phyloP scores from a whole-genome alignment of 2,797 vertebrate species.

The Pantherophis alleghaniensis region DNA sequence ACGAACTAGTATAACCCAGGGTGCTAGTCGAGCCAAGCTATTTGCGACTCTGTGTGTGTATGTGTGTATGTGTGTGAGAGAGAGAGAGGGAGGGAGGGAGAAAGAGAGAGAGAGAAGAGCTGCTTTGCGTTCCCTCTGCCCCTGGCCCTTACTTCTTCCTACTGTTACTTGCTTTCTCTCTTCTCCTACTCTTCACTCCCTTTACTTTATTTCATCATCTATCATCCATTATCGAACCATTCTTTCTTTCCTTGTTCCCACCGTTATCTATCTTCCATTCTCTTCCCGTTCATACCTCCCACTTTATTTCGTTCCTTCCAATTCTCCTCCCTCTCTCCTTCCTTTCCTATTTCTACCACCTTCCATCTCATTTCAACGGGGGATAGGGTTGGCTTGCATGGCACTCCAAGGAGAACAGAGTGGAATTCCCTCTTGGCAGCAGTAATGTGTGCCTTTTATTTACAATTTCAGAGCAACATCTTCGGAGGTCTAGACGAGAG shows the following conservation, averaged over 20 bases:
- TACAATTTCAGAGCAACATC: constrained; percentile 99
- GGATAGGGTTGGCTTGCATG: constrained; percentile 62
- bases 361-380: constrained; percentile 3
- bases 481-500: constrained; percentile 99
- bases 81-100: constrained; percentile 22
- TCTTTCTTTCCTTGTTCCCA: not conserved
- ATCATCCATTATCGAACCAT: too few species aligned
- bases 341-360: constrained; percentile 20
- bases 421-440: constrained; percentile 85
- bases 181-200: not conserved
- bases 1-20: not conserved
- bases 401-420: constrained; percentile 77
- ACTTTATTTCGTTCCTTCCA: not conserved
- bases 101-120: not conserved
- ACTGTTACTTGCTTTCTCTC: constrained; percentile 17
- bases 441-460: constrained; percentile 98
- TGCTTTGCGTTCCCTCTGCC: not conserved
- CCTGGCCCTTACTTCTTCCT: not conserved
- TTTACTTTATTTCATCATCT: not conserved
- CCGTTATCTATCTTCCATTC: not conserved
- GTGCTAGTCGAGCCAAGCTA: not conserved
- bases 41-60: constrained; percentile 7
- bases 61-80: constrained; percentile 41
- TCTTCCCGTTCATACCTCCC: not conserved
- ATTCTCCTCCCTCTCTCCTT: constrained; percentile 29